Base-by-base conservation (phyloP, 2,888 invertebrate genomes). In the Conchocele bisecta region DNA sequence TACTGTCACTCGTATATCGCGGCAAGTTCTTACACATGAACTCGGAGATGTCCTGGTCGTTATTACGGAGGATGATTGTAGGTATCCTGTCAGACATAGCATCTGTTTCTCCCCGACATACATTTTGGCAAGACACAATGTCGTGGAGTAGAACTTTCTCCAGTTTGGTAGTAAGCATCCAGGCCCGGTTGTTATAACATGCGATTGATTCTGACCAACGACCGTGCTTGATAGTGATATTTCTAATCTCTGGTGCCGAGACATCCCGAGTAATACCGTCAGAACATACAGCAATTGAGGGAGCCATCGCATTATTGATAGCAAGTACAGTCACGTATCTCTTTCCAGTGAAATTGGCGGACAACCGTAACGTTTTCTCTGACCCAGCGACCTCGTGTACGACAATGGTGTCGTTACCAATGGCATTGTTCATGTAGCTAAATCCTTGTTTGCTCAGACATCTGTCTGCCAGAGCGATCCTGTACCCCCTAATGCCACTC, bases 241-340 rank as follows among this genome's bases (percentile, higher is more conserved):
- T 76, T 6, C 20, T n/a, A 11, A 83, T 26, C 6, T 37, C 9
- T 0, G 83, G 81, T 9, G 73, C 54, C 7, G 76, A 66, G 5
- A 22, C 70, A 65, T 83, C 83, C 13, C 72, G 35, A 0, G 48
- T 57, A 11, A 85, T 68, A 1, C 85, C 85, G 58, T 84, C 83
- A 9, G 83, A 82, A 53, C 85, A 85, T 3, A 75, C 83, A 4
- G 75, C 63, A 24, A 48, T 44, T 3, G 85, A 84, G 7, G 83
- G 77, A 33, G 60, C 75, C 44, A 80, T 37, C 0, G 84, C 84
- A 41, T 71, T 58, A 57, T 83, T 83, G 54, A 64, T 78, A 15
- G 83, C 83, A 11, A 83, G 66, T 13, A 83, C 68, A 11, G 79
- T 69, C 9, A 58, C 20, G 33, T 53, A 71, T 17, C 71, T 77